Percentiles rank a stretch among this genome's conserved stretches.
phyloP scores from a whole-genome alignment of 1,140 invertebrate genomes.

The Octopus bimaculoides region DNA sequence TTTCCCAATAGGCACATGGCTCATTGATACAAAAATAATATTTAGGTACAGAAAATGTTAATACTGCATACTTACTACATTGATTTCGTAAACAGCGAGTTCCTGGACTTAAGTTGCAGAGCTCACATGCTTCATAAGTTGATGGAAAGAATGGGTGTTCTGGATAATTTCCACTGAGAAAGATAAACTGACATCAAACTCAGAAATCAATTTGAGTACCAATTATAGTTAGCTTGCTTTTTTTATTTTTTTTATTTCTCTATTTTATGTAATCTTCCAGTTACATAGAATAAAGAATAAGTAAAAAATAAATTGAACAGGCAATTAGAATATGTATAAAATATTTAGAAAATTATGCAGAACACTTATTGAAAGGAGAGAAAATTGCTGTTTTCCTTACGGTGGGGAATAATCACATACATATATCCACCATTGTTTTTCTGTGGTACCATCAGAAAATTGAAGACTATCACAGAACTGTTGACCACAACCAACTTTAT shows the following conservation, averaged over 20 bases:
- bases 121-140: conserved; percentile 6
- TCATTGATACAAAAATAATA: no score
- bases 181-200: neutral
- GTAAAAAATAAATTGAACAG: neutral
- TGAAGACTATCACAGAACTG: neutral
- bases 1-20: no score
- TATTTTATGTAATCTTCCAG: neutral
- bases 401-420: conserved; percentile 4
- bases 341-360: neutral
- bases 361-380: neutral
- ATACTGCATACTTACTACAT: neutral
- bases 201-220: neutral
- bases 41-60: no score
- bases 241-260: neutral
- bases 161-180: conserved; percentile 9
- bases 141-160: neutral
- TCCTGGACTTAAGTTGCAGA: conserved; percentile 7
- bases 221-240: neutral
- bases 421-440: neutral
- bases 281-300: neutral
- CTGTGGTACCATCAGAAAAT: neutral
- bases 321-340: neutral
- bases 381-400: neutral
- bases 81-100: conserved; percentile 1
- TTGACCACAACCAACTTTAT: neutral